Conservation (phyloP, 1,140 invertebrate species). For the Arctopsyche grandis region DNA sequence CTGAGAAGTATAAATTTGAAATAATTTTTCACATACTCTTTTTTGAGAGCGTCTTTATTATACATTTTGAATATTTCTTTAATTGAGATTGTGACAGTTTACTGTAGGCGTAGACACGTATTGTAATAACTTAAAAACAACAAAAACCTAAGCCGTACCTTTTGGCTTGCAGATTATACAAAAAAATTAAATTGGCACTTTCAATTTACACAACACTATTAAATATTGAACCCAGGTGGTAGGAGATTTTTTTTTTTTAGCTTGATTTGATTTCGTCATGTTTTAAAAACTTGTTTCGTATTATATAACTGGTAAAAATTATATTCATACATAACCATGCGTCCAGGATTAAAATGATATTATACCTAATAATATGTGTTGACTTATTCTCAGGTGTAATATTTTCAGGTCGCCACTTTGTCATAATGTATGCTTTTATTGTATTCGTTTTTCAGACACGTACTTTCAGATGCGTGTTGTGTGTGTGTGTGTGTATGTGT, state of each 20-base stretch:
- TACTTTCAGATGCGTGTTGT: neutral
- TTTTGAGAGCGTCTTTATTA: constrained; percentile 67
- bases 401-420: neutral
- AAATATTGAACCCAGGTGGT: neutral
- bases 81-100: constrained; percentile 54
- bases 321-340: no score
- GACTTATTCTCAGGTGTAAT: neutral
- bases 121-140: constrained; percentile 49
- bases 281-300: neutral
- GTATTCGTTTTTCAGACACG: neutral
- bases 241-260: neutral
- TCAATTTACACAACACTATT: neutral
- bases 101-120: constrained; percentile 52
- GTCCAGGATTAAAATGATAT: no score
- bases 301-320: neutral
- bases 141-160: constrained; percentile 1
- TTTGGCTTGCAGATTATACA: constrained; percentile 6
- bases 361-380: neutral
- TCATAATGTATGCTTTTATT: neutral
- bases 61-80: constrained; percentile 60
- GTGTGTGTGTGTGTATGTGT: neutral
- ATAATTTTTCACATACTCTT: constrained; percentile 68
- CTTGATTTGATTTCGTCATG: neutral
- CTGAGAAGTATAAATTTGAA: constrained; percentile 68
- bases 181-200: constrained; percentile 1